Base-by-base conservation (phyloP, 2,113 vertebrate species). In the Nycticryphes semicollaris region DNA sequence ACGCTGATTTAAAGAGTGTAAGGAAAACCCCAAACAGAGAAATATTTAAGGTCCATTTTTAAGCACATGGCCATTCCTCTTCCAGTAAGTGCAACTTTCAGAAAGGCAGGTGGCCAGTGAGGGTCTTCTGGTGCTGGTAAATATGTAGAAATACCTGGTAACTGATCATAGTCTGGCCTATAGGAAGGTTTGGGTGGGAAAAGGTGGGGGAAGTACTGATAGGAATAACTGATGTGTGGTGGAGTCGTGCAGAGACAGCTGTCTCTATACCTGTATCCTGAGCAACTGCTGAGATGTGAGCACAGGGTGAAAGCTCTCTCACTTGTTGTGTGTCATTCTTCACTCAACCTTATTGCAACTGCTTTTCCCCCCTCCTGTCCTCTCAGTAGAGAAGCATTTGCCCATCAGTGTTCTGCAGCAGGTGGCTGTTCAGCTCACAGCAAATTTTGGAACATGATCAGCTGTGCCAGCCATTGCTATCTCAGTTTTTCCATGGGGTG, bases 371-470 rank as follows among this genome's bases (percentile, higher is more conserved):
- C 3, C 28, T 51, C 20, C 62, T 21, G 33, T 20, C 63, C 63
- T 68, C 57, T 85, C 72, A 67, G 64, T 7, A 64, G 57, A 85
- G 73, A 74, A 75, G 41, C 21, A 48, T 64, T 83, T 92, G n/a
- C 27, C 70, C 79, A 50, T 31, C 4, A 3, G 13, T 35, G 35
- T 72, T 94, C 75, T 66, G 37, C 67, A 80, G 62, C 10, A 22
- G 41, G 57, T 72, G 79, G 30, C 70, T 73, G 20, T 62, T 80
- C 35, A 86, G 31, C 67, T 89, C 39, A 62, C 15, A 50, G 48
- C 19, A 51, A 78, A 74, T 54, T 64, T 21, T 83, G 68, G 41
- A 69, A 64, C 1, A 4, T 20, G 33, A 39, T 27, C 0, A 0
- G 59, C 28, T 62, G 12, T n/a, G 50, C n/a, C 47, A 84, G 48